Base-by-base conservation (phyloP, 2,888 invertebrate genomes). In the Sphaerophoria taeniata region DNA sequence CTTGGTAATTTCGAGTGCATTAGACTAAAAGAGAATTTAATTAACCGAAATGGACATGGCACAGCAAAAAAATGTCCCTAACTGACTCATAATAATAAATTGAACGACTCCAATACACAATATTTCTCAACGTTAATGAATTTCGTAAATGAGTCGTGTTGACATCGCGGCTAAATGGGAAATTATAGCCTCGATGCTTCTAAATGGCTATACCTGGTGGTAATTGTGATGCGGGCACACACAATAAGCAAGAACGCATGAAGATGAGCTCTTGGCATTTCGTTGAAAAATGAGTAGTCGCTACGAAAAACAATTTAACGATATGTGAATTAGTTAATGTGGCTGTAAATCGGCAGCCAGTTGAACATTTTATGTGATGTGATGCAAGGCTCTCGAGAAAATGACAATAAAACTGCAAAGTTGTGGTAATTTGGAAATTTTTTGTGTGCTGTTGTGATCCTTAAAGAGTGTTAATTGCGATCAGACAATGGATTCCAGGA, bases 41-140 rank as follows among this genome's bases (percentile, higher is more conserved):
- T 85, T 85, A 85, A 85, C 51, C 60, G 63, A 77, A 85, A 81
- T 77, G 69, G 58, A 76, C 33, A 53, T 9, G 55, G n/a, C 3
- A 2, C 6, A n/a, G n/a, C n/a, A n/a, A n/a, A 14, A 24, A 6
- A 85, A 81, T 73, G 73, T 53, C 12, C 36, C n/a, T 12, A 53
- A 56, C 73, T 70, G 76, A 63, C 72, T 70, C 85, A 81, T 85
- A 85, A n/a, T n/a, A 85, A 85, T 85, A 85, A 85, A 85, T 77
- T 85, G 58, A 39, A 34, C 70, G 72, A 70, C 76, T 81, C 76
- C 76, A 53, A 81, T 81, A 77, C 81, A 85, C 85, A 85, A 85
- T 85, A 85, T 85, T 85, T 85, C 85, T 85, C 85, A 85, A 77
- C 73, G 85, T 81, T 77, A 85, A 85, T 85, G 85, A 85, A 85